A percentile compares a stretch with the other conserved stretches of the same genome.
phyloP scores from a whole-genome alignment of 2,113 vertebrate species.

The Chascanopsetta lugubris region DNA sequence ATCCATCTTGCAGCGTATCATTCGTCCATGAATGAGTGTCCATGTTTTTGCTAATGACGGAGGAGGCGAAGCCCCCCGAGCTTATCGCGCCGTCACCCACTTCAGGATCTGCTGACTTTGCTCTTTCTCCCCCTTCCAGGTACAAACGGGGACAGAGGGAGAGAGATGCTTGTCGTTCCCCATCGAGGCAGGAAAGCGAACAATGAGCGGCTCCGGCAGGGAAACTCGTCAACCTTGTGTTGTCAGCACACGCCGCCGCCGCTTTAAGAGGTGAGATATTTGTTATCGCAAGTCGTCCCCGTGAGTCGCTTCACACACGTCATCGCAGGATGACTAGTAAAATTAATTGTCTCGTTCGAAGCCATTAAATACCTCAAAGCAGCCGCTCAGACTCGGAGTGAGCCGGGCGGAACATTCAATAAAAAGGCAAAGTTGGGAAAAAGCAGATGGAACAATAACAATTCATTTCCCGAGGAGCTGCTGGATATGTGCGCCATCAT shows the following conservation, averaged over 20 bases:
- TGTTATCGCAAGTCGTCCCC: background rate
- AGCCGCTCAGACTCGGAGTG: background rate
- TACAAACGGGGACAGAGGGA: background rate
- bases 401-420: background rate
- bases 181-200: conserved; percentile 5
- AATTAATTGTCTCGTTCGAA: background rate
- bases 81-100: conserved; percentile 58
- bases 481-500: too few species aligned
- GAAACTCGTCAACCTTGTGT: conserved; percentile 3
- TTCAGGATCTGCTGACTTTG: conserved; percentile 55
- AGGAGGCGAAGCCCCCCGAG: conserved; percentile 49
- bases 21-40: conserved; percentile 55
- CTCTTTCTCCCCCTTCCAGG: conserved; percentile 1
- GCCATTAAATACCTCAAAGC: background rate
- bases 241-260: background rate
- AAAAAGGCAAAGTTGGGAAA: background rate
- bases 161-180: background rate
- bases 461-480: background rate
- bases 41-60: conserved; percentile 65
- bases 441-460: background rate
- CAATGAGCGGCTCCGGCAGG: background rate
- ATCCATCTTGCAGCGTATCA: conserved; percentile 52
- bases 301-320: background rate
- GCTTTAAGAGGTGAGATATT: background rate
- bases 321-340: background rate